Conservation (phyloP, 2,888 invertebrate species). For the Liodrosophila aerea region DNA sequence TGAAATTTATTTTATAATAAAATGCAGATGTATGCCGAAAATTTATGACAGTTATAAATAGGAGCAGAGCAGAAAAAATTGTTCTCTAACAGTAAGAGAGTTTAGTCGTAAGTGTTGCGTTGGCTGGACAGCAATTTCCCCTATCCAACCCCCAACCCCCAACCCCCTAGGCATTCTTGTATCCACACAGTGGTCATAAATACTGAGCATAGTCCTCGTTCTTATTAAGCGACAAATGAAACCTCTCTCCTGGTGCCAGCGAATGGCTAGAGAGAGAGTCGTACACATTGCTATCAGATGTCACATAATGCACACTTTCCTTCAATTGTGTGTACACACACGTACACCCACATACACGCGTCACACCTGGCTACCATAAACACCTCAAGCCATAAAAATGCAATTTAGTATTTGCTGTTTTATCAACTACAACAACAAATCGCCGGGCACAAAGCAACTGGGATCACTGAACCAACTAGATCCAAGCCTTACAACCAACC, state of each 20-base stretch:
- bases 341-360: neutral
- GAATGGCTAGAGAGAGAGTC: slow-evolving; percentile 14
- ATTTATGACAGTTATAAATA: too few relatives aligned
- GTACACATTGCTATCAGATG: slow-evolving; percentile 56
- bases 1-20: too few relatives aligned
- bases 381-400: slow-evolving; percentile 69
- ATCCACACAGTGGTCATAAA: slow-evolving; percentile 21
- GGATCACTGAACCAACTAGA: slow-evolving; percentile 61
- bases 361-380: slow-evolving; percentile 32
- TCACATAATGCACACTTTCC: slow-evolving; percentile 66
- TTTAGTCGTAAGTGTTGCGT: too few relatives aligned
- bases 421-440: slow-evolving; percentile 39
- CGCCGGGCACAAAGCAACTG: slow-evolving; percentile 33
- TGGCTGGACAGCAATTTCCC: neutral
- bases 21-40: neutral
- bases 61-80: too few relatives aligned
- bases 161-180: neutral
- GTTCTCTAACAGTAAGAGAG: too few relatives aligned
- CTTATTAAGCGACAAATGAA: slow-evolving; percentile 18
- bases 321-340: slow-evolving; percentile 13
- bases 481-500: slow-evolving; percentile 17
- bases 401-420: slow-evolving; percentile 66
- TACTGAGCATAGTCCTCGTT: slow-evolving; percentile 27
- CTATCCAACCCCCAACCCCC: neutral
- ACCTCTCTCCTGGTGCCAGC: slow-evolving; percentile 1